These are phyloP conservation scores for Ceyx cyanopectus DNA, from an alignment of 2,113 vertebrate genomes.

Conservation along the genomic window DNA sequence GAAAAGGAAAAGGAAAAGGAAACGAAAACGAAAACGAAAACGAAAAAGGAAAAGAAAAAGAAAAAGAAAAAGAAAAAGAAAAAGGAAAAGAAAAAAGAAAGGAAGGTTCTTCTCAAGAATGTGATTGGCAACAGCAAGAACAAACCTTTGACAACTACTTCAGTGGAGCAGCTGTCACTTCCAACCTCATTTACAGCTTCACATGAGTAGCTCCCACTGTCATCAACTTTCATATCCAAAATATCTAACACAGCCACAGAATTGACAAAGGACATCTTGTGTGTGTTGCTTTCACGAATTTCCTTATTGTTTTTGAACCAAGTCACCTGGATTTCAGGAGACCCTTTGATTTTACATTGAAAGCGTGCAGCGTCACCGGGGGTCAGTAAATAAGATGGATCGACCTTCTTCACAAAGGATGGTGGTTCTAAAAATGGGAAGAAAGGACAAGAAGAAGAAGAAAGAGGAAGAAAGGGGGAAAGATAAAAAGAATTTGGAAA, in stretches of 20 bases:
- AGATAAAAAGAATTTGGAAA: conserved; percentile 3
- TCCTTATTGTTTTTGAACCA: conserved; percentile 97
- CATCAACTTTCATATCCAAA: conserved; percentile 83
- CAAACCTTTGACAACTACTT: conserved; percentile 96
- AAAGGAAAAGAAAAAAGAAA: no score
- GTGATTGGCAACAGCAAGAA: conserved; percentile 26
- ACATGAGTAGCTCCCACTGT: conserved; percentile 93
- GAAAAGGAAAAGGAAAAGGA: no score
- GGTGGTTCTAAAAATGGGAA: conserved; percentile 88
- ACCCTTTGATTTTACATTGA: conserved; percentile 93
- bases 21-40: no score
- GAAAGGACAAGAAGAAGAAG: neutral
- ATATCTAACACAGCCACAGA: conserved; percentile 89
- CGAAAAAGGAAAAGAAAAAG: no score
- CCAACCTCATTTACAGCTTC: conserved; percentile 95
- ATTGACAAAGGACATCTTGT: conserved; percentile 87
- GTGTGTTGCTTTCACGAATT: conserved; percentile 87
- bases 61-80: no score
- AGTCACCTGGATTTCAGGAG: conserved; percentile 90
- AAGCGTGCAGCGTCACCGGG: conserved; percentile 90
- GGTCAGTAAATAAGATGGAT: conserved; percentile 93
- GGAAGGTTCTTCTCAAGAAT: neutral
- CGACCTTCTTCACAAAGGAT: conserved; percentile 92
- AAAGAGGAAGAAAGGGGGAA: neutral
- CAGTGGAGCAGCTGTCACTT: conserved; percentile 89